These are phyloP conservation scores for Drosophila erecta DNA, from an alignment of 1,140 invertebrate genomes.

Conservation along the genomic window DNA sequence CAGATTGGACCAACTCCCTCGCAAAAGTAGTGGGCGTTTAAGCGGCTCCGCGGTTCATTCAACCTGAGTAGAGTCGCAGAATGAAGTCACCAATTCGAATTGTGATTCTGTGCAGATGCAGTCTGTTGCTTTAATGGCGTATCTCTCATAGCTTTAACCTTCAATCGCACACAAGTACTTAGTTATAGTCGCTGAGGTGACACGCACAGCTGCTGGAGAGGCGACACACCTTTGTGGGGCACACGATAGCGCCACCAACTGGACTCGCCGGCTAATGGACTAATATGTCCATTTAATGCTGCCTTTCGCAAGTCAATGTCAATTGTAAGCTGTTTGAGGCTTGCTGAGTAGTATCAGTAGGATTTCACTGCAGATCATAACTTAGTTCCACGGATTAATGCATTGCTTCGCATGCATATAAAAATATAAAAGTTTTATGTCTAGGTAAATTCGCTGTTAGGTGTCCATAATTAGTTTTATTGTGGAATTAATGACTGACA, in stretches of 20 bases:
- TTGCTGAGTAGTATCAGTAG: constrained; percentile 55
- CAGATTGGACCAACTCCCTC: constrained; percentile 39
- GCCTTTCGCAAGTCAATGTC: constrained; percentile 69
- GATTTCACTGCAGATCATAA: constrained; percentile 48
- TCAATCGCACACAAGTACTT: constrained; percentile 20
- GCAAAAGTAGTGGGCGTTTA: constrained; percentile 37
- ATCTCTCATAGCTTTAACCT: constrained; percentile 28
- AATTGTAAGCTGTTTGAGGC: constrained; percentile 45
- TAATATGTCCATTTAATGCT: constrained; percentile 60
- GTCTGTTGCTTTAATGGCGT: constrained; percentile 19
- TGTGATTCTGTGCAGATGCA: constrained; percentile 33
- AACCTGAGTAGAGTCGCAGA: constrained; percentile 17
- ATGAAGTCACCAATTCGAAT: constrained; percentile 31
- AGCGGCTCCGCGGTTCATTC: constrained; percentile 46
- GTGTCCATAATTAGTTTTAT: constrained; percentile 30
- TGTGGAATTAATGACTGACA: constrained; percentile 17
- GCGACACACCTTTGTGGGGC: constrained; percentile 23
- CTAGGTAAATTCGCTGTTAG: constrained; percentile 25
- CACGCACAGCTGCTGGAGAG: constrained; percentile 29
- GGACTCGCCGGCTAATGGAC: constrained; percentile 45
- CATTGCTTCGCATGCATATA: constrained; percentile 13
- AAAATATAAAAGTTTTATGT: constrained; percentile 21
- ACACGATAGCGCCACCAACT: constrained; percentile 18
- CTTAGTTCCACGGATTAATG: constrained; percentile 23
- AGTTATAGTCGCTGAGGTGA: constrained; percentile 9